Base-by-base conservation (phyloP, 2,113 vertebrate genomes). In the Reinhardtius hippoglossoides region DNA sequence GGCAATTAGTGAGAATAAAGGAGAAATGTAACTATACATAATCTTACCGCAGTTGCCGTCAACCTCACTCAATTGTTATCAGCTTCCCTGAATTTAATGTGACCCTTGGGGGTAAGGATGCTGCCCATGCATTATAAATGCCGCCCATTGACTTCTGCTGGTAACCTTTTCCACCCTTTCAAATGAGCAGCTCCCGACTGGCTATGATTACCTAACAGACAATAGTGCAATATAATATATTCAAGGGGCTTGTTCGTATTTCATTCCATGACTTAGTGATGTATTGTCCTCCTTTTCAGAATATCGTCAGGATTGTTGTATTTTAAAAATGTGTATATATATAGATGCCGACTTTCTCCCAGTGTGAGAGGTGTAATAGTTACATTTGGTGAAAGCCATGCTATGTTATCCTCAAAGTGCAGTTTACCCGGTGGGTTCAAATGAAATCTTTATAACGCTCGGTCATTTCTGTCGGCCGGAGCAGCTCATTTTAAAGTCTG, bases 41-140 rank as follows among this genome's bases (percentile, higher is more conserved):
- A 87, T 87, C 78, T 76, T 61, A 62, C 73, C 66, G 74, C 71
- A 68, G 78, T 76, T 81, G 82, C 73, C 87, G 83, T 78, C 86
- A 80, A 72, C 64, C 76, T 84, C 78, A 90, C 83, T 92, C 87
- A 87, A 89, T 90, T 89, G 85, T 91, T 92, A 91, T 91, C 91
- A 86, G 87, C 86, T 84, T 31, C 66, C 67, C 67, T 71, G 88
- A 81, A 82, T 91, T 90, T 88, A 89, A 92, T 92, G 87, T 91
- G 86, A 91, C 92, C 90, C 90, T 67, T 78, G 90, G 78, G 88
- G 87, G 79, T 67, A 31, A 61, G 48, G 76, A 84, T 82, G 76
- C 71, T 69, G 78, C 72, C 76, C 71, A 75, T 89, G 89, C 86
- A 90, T 91, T 88, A 73, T 76, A 82, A 87, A 87, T 84, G 68